phyloP scores from a whole-genome alignment of 2,888 invertebrate species.

The Malthinus seriepunctatus region DNA sequence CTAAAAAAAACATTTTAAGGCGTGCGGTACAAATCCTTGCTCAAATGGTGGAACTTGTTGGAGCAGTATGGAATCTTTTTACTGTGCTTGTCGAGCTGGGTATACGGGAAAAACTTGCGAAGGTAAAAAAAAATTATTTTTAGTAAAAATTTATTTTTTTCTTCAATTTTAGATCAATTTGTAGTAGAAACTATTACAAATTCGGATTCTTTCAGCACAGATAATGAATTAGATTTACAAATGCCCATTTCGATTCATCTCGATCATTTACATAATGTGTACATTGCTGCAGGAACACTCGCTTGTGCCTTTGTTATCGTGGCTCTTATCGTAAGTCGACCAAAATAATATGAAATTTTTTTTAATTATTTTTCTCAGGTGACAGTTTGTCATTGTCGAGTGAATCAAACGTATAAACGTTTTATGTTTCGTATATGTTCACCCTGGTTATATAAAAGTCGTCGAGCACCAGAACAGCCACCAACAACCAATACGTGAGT shows the following conservation, averaged over 20 bases:
- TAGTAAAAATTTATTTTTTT: background rate
- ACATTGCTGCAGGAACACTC: constrained; percentile 77
- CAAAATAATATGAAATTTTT: background rate
- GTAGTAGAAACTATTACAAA: constrained; percentile 65
- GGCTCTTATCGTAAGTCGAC: constrained; percentile 67
- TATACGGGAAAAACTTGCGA: constrained; percentile 81
- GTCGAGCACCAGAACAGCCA: constrained; percentile 36
- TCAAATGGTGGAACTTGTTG: constrained; percentile 78
- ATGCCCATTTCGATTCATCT: constrained; percentile 59
- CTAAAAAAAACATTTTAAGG: constrained; percentile 54
- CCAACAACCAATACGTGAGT: constrained; percentile 40
- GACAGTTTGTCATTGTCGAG: constrained; percentile 77
- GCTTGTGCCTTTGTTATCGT: constrained; percentile 76
- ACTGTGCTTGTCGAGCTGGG: constrained; percentile 79
- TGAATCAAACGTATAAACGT: constrained; percentile 75
- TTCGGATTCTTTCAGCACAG: constrained; percentile 34
- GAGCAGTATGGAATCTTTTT: constrained; percentile 74
- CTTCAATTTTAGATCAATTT: constrained; percentile 64
- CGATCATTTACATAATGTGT: constrained; percentile 73
- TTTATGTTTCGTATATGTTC: constrained; percentile 62
- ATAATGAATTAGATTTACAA: constrained; percentile 37
- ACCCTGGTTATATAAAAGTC: constrained; percentile 52
- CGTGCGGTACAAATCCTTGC: constrained; percentile 72
- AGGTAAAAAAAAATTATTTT: constrained; percentile 56
- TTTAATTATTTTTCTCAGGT: constrained; percentile 56